These are phyloP conservation scores for Galleria mellonella DNA, from an alignment of 1,140 invertebrate genomes.

Conservation along the genomic window DNA sequence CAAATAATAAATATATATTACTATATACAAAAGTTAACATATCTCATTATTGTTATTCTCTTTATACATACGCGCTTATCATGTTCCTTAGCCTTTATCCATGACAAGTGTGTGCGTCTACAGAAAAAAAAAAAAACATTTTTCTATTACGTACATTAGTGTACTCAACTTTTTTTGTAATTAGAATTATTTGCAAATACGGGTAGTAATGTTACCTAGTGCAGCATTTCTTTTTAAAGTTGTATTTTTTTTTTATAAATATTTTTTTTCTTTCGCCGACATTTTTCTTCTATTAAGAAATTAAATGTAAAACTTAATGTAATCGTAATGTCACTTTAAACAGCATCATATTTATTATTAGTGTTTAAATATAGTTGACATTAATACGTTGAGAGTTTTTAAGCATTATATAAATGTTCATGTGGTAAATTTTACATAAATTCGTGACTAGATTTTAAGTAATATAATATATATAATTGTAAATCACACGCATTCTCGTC, in stretches of 20 bases:
- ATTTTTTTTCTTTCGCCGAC: too few species aligned
- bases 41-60: conserved; percentile 24
- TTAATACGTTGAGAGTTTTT: conserved; percentile 15
- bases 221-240: conserved; percentile 9
- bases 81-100: not conserved
- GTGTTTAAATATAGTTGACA: conserved; percentile 20
- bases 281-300: too few species aligned
- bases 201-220: conserved; percentile 31
- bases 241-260: not conserved
- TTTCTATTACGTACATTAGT: conserved; percentile 13
- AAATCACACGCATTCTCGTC: conserved; percentile 9
- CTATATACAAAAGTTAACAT: conserved; percentile 40
- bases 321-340: conserved; percentile 36
- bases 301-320: conserved; percentile 19
- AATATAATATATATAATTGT: conserved; percentile 11
- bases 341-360: conserved; percentile 27
- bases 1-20: conserved; percentile 5
- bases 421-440: conserved; percentile 10
- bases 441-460: conserved; percentile 12
- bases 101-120: not conserved
- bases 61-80: conserved; percentile 6
- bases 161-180: conserved; percentile 17
- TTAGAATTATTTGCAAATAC: conserved; percentile 26
- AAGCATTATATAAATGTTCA: conserved; percentile 18
- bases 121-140: not conserved